Conservation (phyloP, 2,113 vertebrate species). For the Oryzias curvinotus region DNA sequence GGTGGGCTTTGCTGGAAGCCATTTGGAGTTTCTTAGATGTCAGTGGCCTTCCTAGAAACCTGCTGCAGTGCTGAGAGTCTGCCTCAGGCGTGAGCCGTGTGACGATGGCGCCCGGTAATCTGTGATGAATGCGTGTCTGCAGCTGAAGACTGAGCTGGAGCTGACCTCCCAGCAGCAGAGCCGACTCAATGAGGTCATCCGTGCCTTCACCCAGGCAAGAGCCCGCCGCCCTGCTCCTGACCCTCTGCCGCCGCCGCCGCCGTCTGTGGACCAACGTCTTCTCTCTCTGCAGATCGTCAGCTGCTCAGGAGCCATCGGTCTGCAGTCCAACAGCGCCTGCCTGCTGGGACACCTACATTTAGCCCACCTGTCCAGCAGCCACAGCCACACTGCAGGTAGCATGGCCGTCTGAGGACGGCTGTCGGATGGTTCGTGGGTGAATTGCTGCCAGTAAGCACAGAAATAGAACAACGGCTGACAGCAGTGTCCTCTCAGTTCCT, state of each 20-base stretch:
- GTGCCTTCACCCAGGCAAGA: constrained; percentile 86
- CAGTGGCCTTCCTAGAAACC: too few species aligned
- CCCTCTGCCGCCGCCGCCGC: too few species aligned
- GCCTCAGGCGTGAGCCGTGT: neutral
- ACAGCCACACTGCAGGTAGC: constrained; percentile 86
- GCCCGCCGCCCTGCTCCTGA: too few species aligned
- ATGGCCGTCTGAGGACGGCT: too few species aligned
- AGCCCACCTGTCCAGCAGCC: constrained; percentile 83
- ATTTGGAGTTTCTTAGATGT: too few species aligned
- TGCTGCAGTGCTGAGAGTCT: too few species aligned
- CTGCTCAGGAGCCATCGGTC: constrained; percentile 87
- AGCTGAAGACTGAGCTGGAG: constrained; percentile 85
- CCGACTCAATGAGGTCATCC: constrained; percentile 89
- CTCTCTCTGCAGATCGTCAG: constrained; percentile 79
- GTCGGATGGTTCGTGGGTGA: too few species aligned
- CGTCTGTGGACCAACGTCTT: too few species aligned
- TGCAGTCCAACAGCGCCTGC: constrained; percentile 91
- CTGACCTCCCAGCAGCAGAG: constrained; percentile 86
- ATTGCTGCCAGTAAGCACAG: too few species aligned
- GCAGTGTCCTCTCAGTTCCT: constrained; percentile 78
- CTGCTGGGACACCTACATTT: constrained; percentile 89
- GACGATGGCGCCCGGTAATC: neutral
- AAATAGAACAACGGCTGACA: neutral
- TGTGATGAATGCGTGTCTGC: neutral
- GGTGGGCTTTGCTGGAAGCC: too few species aligned